Percentiles rank a stretch among this genome's conserved stretches.
Conservation (phyloP, 1,140 invertebrate genomes). For the Drosophila subpulchrella region DNA sequence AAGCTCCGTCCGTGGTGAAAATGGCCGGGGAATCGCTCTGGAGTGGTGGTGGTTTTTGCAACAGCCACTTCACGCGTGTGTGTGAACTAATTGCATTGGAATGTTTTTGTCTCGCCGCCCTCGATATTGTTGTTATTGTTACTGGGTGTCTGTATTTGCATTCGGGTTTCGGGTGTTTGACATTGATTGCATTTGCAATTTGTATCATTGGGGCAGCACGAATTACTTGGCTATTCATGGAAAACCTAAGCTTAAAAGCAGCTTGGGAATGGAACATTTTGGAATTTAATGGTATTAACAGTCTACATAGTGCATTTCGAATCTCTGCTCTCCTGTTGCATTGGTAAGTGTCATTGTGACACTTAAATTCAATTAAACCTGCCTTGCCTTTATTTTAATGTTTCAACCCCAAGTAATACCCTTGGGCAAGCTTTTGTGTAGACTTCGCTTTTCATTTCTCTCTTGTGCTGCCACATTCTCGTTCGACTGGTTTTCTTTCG, state of each 20-base stretch:
- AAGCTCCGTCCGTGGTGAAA: slow-evolving; percentile 76
- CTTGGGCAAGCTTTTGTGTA: slow-evolving; percentile 53
- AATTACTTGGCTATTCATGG: neutral
- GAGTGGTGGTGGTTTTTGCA: slow-evolving; percentile 65
- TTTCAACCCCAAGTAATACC: slow-evolving; percentile 47
- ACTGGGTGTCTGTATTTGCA: slow-evolving; percentile 46
- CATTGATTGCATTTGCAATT: slow-evolving; percentile 52
- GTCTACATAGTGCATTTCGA: neutral
- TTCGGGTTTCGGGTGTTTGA: slow-evolving; percentile 25
- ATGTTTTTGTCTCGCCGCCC: slow-evolving; percentile 33
- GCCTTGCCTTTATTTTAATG: slow-evolving; percentile 24
- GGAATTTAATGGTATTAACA: neutral
- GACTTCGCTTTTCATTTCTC: slow-evolving; percentile 33
- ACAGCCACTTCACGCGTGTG: slow-evolving; percentile 16
- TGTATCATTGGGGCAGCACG: slow-evolving; percentile 47
- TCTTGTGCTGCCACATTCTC: slow-evolving; percentile 3
- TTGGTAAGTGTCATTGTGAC: slow-evolving; percentile 4
- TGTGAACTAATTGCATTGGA: slow-evolving; percentile 60
- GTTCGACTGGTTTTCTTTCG: slow-evolving; percentile 7
- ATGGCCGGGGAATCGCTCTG: slow-evolving; percentile 52
- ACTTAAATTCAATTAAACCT: slow-evolving; percentile 40
- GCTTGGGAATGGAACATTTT: neutral
- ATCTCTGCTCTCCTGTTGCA: neutral
- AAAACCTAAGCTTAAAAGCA: no score
- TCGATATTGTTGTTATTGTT: slow-evolving; percentile 22